A percentile compares a stretch with the other conserved stretches of the same genome.
Conservation (phyloP, 2,113 vertebrate species). For the Egretta garzetta region DNA sequence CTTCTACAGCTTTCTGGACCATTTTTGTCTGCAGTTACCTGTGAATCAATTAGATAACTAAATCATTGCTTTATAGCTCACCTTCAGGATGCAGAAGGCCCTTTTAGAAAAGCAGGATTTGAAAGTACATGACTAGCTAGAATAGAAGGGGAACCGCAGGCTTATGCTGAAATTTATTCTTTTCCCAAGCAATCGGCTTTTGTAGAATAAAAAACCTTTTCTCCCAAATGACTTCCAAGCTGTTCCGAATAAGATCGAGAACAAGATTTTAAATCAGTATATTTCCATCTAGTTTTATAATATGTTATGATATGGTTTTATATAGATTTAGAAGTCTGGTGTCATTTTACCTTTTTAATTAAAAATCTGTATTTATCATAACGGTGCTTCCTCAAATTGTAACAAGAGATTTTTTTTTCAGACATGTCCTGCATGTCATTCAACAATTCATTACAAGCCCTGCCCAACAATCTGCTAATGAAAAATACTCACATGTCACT, state of each 20-base stretch:
- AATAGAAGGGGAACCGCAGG: not conserved
- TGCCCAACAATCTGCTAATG: not conserved
- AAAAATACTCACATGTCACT: not conserved
- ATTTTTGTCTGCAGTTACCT: not conserved
- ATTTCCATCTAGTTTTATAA: not conserved
- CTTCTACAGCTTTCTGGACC: not conserved
- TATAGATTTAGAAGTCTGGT: not conserved
- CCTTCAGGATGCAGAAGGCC: not conserved
- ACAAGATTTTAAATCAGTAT: not conserved
- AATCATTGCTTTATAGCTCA: not conserved
- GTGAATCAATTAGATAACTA: not conserved
- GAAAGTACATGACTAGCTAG: not conserved
- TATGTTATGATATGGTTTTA: not conserved
- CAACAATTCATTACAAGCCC: not conserved
- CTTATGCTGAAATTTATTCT: not conserved
- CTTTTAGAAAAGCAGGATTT: not conserved
- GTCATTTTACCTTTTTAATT: not conserved
- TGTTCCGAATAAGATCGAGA: not conserved
- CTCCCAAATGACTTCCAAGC: not conserved
- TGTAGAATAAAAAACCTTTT: not conserved
- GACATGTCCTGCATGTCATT: not conserved
- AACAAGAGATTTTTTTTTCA: not conserved
- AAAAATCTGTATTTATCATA: not conserved
- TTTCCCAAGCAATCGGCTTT: not conserved
- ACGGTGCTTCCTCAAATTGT: not conserved